phyloP scores from a whole-genome alignment of 2,888 invertebrate genomes.

The Kuschelorhynchus macadamiae region DNA sequence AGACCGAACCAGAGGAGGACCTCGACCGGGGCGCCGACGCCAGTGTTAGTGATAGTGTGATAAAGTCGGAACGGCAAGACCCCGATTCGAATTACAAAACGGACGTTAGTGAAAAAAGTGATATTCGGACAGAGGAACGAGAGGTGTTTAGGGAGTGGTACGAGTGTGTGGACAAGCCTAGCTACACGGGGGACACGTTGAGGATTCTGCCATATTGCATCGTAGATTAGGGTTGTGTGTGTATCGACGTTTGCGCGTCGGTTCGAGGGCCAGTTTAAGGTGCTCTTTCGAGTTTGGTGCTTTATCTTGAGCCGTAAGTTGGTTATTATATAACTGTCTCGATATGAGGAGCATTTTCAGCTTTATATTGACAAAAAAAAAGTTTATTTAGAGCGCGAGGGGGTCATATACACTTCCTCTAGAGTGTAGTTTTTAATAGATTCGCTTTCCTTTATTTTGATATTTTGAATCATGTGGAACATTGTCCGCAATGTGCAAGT shows the following conservation, averaged over 20 bases:
- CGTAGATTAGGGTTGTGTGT: constrained; percentile 79
- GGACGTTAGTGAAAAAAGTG: constrained; percentile 39
- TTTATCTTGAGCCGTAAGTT: constrained; percentile 3
- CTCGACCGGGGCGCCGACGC: constrained; percentile 39
- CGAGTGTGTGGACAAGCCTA: constrained; percentile 82
- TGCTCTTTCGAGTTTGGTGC: constrained; percentile 2
- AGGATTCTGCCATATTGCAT: constrained; percentile 97
- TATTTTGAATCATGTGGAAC: too few relatives aligned
- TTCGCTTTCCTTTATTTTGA: too few relatives aligned
- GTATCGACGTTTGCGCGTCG: background rate
- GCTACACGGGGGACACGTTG: constrained; percentile 84
- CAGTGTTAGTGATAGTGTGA: constrained; percentile 53
- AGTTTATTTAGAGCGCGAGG: too few relatives aligned
- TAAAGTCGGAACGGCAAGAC: constrained; percentile 23
- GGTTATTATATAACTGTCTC: too few relatives aligned
- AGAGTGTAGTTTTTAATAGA: too few relatives aligned
- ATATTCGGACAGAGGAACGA: constrained; percentile 40
- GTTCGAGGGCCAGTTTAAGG: constrained; percentile 7
- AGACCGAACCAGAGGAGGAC: constrained; percentile 12
- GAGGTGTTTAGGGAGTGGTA: constrained; percentile 89
- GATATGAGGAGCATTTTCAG: too few relatives aligned
- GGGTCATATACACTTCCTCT: too few relatives aligned
- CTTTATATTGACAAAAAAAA: too few relatives aligned
- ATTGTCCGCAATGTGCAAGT: too few relatives aligned
- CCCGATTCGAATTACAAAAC: constrained; percentile 9